Evolutionary conservation across 2,113 vertebrate species (phyloP), one percentile per base, ranked within the genome.

Genomic region (Hirundichthys speculiger): DNA sequence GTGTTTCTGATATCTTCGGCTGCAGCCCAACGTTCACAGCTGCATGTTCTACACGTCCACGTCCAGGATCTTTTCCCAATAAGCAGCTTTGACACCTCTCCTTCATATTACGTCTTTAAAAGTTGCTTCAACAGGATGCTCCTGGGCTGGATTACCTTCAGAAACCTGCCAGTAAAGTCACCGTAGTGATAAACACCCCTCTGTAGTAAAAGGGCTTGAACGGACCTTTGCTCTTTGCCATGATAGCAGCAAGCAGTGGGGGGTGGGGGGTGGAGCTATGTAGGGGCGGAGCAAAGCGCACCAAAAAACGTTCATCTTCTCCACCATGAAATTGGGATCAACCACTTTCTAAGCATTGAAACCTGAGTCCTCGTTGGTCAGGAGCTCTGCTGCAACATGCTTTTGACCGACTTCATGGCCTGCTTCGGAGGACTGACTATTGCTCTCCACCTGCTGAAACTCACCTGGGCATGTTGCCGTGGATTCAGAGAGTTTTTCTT

Each of bases 401-500:
- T 49, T 1, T 18, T 50, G 11, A 42, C 21, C 20, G 61, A 76
- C 2, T 0, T 39, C 2, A 55, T 92, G 54, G 38, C 64, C 4
- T n/a, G 73, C 4, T 25, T 89, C 2, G 92, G 92, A 0, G 86
- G 77, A 11, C 13, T 80, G 6, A 72, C 70, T 2, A 34, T 88
- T 1, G 3, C 77, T 13, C 87, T 79, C 41, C 56, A 74, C 65
- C 53, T 91, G 61, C 49, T 91, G 16, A 87, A 66, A 51, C 51
- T 88, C 42, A 49, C 67, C 12, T 91, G 91, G 91, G 79, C 19
- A 42, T 88, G 80, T 48, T 92, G 86, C 78, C 59, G 73, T 50
- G 90, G 85, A 46, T 73, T 93, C 48, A 81, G 54, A 69, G 22
- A 77, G 3, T 90, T 85, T 47, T 3, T 93, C 45, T 55, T 90